Base-by-base conservation (phyloP, 1,140 invertebrate genomes). In the Subanguina moxae region DNA sequence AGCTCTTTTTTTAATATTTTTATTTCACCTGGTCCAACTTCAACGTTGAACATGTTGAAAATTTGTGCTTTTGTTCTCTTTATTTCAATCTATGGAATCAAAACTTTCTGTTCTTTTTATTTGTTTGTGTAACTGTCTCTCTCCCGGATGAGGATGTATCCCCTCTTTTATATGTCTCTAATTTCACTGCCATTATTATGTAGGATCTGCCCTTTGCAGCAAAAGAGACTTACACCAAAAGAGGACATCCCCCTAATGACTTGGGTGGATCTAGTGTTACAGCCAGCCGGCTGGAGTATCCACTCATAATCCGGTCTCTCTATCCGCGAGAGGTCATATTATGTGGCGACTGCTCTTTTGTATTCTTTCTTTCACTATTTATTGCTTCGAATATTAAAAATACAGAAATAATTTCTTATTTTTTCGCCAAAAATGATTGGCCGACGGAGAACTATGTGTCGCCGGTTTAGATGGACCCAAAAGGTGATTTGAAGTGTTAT, bases 401-500 rank as follows among this genome's bases (percentile, higher is more conserved):
- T 52, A 52, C 3, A 7, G 3, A 7, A 52, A 3, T 52, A 52
- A 52, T 15, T 52, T 52, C 8, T 21, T 21, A 15, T 7, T 25
- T 25, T 21, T 25, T 15, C 3, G 48, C n/a, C 8, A 52, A 19
- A 8, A 19, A 52, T 52, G 48, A 61, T 59, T 27, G 27, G 23
- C 25, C 66, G 57, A 21, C 25, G 45, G 61, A 62, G 62, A 52
- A 68, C 42, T 32, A 25, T 74, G 46, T 45, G 62, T 57, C 57
- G 58, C 23, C 65, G 62, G 52, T 74, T 74, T 65, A 57, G 58
- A 48, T 74, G 72, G 70, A 75, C 71, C 11, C 64, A 65, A 73
- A 74, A 74, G 72, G 72, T 74, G 27, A 67, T 8, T 56, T 66
- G 1, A 11, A 38, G 32, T 11, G 11, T 45, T 28, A 15, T 46